Evolutionary conservation across 2,113 vertebrate species (phyloP).

Genomic region (Oryzias curvinotus): DNA sequence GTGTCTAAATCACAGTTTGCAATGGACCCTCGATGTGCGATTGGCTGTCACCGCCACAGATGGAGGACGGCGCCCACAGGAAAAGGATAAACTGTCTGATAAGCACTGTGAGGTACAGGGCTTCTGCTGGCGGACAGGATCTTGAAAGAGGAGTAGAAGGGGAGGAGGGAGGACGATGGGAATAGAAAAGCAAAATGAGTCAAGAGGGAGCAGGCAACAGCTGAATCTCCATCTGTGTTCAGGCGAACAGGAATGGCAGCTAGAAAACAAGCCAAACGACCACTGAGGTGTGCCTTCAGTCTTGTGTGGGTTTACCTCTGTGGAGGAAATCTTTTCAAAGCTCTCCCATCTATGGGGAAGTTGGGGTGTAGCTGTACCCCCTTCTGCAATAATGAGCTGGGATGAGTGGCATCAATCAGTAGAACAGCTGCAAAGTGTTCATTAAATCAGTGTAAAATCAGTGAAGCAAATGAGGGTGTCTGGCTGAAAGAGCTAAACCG

Average conservation of each 20-base stretch:
- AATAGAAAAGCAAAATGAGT: conserved; percentile 55
- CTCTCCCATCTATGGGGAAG: conserved; percentile 3
- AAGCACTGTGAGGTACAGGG: conserved; percentile 61
- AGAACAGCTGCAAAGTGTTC: conserved; percentile 1
- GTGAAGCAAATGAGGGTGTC: neutral
- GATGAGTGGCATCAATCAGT: conserved; percentile 43
- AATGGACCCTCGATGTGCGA: conserved; percentile 50
- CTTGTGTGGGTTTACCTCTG: conserved; percentile 34
- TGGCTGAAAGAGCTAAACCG: neutral
- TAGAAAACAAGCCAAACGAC: conserved; percentile 50
- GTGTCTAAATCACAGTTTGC: conserved; percentile 64
- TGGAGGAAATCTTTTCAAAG: conserved; percentile 33
- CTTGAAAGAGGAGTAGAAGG: conserved; percentile 21
- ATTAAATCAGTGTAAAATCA: conserved; percentile 16
- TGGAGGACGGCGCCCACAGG: conserved; percentile 64
- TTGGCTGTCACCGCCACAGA: conserved; percentile 66
- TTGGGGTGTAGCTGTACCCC: neutral
- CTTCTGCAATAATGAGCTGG: conserved; percentile 32
- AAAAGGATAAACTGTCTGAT: conserved; percentile 71
- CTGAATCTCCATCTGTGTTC: conserved; percentile 73
- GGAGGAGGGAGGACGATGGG: conserved; percentile 6
- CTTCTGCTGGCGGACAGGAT: conserved; percentile 62
- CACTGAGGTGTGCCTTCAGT: conserved; percentile 38
- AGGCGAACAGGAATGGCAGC: conserved; percentile 32
- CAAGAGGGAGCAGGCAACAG: conserved; percentile 65